These are phyloP conservation scores for Conus betulinus DNA, from an alignment of 1,140 invertebrate species.

Conservation along the genomic window DNA sequence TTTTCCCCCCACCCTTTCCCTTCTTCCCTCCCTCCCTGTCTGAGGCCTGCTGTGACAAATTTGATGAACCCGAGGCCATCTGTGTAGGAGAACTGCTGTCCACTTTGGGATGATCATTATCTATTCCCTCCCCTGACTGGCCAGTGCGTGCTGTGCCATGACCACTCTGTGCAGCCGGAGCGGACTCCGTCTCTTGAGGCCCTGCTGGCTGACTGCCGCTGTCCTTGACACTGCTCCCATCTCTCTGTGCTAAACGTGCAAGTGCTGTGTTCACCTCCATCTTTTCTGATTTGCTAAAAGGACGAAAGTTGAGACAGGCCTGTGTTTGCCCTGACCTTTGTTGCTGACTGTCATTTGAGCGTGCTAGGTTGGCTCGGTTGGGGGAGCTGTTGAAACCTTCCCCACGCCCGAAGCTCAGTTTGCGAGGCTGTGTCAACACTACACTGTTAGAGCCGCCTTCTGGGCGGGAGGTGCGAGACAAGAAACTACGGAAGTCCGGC, in stretches of 20 bases:
- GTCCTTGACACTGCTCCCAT: background rate
- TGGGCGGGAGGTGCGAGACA: conserved; percentile 26
- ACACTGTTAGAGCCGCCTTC: conserved; percentile 21
- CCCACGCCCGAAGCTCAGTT: conserved; percentile 20
- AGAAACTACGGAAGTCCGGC: conserved; percentile 41
- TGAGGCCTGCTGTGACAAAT: background rate
- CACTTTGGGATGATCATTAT: background rate
- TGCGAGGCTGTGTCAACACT: conserved; percentile 41
- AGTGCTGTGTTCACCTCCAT: conserved; percentile 49
- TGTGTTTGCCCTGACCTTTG: background rate
- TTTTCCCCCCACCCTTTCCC: conserved; percentile 39
- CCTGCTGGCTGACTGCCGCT: background rate
- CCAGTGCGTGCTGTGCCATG: background rate
- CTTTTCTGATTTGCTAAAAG: conserved; percentile 56
- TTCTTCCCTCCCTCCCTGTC: background rate
- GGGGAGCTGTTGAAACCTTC: background rate
- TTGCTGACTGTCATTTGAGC: background rate
- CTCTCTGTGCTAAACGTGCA: conserved; percentile 18
- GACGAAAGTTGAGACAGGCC: conserved; percentile 26
- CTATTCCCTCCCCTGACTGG: conserved; percentile 10
- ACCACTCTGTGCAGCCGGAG: background rate
- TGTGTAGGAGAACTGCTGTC: background rate
- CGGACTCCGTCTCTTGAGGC: background rate
- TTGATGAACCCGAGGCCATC: background rate
- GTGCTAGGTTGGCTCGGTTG: background rate